These are phyloP conservation scores for Bombyx mandarina DNA, from an alignment of 1,140 invertebrate genomes.

Conservation along the genomic window DNA sequence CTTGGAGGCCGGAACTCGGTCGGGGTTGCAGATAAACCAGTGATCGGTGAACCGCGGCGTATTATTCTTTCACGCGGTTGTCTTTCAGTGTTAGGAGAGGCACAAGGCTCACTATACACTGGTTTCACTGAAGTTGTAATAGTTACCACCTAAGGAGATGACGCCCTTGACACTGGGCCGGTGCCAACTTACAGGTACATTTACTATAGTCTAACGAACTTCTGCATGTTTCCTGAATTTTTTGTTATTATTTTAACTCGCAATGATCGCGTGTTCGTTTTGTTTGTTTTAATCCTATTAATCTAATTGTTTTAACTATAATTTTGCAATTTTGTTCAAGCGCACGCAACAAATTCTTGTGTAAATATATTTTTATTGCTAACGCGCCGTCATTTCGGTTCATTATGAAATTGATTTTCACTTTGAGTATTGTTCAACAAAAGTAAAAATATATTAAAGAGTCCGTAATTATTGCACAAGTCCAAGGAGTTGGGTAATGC, in stretches of 20 bases:
- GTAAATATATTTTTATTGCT: no score
- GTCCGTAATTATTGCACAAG: no score
- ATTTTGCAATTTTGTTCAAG: no score
- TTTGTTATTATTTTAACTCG: background rate
- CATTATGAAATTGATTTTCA: no score
- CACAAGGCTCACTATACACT: slow-evolving; percentile 10
- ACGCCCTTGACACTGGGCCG: slow-evolving; percentile 33
- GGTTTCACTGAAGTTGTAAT: slow-evolving; percentile 8
- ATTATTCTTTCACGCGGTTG: slow-evolving; percentile 12
- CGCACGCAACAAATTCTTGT: no score
- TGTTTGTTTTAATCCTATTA: no score
- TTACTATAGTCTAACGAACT: slow-evolving; percentile 10
- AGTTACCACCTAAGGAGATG: slow-evolving; percentile 10
- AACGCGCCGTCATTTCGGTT: no score
- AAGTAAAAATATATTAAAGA: no score
- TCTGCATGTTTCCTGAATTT: background rate
- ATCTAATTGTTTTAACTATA: no score
- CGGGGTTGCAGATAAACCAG: slow-evolving; percentile 11
- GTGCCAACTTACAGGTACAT: slow-evolving; percentile 18
- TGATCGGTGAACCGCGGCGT: slow-evolving; percentile 15
- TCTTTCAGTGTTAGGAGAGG: slow-evolving; percentile 7
- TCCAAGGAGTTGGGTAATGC: no score
- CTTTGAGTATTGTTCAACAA: no score
- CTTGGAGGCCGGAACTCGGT: slow-evolving; percentile 13
- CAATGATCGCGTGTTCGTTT: background rate